Evolutionary conservation across 2,797 vertebrate species (phyloP), one percentile per base, ranked within the genome.

Genomic region (Lagodon rhomboides): DNA sequence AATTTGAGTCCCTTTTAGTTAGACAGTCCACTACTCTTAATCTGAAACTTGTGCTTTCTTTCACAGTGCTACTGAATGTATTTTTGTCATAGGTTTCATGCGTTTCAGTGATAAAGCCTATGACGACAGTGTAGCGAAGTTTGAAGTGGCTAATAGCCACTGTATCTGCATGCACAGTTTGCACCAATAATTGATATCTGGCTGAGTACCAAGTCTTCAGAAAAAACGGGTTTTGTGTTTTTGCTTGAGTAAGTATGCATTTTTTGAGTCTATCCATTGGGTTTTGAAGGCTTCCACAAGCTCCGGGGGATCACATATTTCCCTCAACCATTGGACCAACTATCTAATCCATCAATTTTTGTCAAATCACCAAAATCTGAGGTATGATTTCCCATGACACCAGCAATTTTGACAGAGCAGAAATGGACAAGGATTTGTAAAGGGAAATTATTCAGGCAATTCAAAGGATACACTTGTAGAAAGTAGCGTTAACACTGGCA

Each of bases 171-270:
- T 62, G 1, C 2, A 6, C n/a, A 47, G 10, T 67, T 66, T 61
- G 23, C 3, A 25, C 7, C 12, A 22, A 30, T 41, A n/a, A 12
- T 3, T 4, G 7, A 59, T 16, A 51, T 44, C 30, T 70, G 17
- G 8, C 20, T n/a, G 56, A 46, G 27, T 6, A 54, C 3, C 56
- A 18, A 46, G 16, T 53, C 20, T 13, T 56, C 38, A 1, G 3
- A 62, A 68, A 68, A 44, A 58, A 44, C 22, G 6, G 44, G 62
- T 69, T 72, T 58, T 71, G 59, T 70, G 65, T 63, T 72, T 82
- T 59, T 58, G 23, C 50, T 47, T 64, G 16, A 17, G 55, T n/a
- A 43, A 59, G 10, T 66, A 61, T 54, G 50, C 11, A 77, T 59
- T 68, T 65, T 4, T 65, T n/a, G 34, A 74, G 30, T 80, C 75